These are phyloP conservation scores for Schizopygopsis malacanthus DNA, from an alignment of 2,797 vertebrate genomes.

Conservation along the genomic window DNA sequence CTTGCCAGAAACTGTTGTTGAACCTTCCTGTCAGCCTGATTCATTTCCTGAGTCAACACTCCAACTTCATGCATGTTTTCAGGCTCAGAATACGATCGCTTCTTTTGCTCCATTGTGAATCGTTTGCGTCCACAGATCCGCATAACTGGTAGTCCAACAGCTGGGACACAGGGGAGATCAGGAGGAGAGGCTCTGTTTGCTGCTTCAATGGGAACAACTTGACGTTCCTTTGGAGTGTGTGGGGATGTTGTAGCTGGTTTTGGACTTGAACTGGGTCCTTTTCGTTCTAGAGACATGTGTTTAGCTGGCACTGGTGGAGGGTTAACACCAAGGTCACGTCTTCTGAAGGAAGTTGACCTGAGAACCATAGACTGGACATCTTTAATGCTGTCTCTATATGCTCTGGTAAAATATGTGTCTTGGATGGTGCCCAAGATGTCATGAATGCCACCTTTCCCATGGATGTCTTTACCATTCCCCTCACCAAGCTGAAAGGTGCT, in stretches of 20 bases:
- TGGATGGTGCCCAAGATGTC: slow-evolving; percentile 69
- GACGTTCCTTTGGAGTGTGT: slow-evolving; percentile 88
- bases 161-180: slow-evolving; percentile 69
- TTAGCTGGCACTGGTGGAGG: slow-evolving; percentile 64
- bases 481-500: slow-evolving; percentile 85
- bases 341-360: slow-evolving; percentile 89
- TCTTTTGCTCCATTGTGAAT: slow-evolving; percentile 89
- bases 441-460: slow-evolving; percentile 72
- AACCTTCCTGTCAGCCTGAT: slow-evolving; percentile 70
- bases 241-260: slow-evolving; percentile 75
- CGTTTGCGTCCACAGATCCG: slow-evolving; percentile 89
- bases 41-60: slow-evolving; percentile 75
- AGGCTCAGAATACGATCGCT: slow-evolving; percentile 92
- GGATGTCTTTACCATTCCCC: slow-evolving; percentile 67
- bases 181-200: slow-evolving; percentile 61
- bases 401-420: slow-evolving; percentile 79
- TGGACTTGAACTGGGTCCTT: slow-evolving; percentile 79
- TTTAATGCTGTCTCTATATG: slow-evolving; percentile 89
- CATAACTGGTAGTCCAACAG: slow-evolving; percentile 68
- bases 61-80: slow-evolving; percentile 95
- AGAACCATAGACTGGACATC: slow-evolving; percentile 88
- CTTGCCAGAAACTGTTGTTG: slow-evolving; percentile 68
- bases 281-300: slow-evolving; percentile 76
- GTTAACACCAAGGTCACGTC: slow-evolving; percentile 78
- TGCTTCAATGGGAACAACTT: slow-evolving; percentile 79